Evolutionary conservation across 2,113 vertebrate species (phyloP), one percentile per base, ranked within the genome.

Genomic region (Rhabdomys dilectus): DNA sequence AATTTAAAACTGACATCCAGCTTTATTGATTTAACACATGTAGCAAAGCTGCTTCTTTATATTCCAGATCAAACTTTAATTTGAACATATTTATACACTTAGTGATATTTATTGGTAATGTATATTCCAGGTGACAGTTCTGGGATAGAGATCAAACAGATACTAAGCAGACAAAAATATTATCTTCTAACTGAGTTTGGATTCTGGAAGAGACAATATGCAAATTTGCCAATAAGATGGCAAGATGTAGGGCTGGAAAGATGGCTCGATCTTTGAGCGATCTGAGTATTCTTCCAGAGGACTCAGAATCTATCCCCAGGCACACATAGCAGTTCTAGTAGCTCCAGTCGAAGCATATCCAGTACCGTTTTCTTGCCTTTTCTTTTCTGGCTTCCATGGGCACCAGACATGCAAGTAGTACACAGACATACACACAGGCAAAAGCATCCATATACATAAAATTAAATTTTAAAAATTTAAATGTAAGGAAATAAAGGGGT

Each of bases 21-120:
- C 39, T 72, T 85, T 58, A 77, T 13, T 42, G n/a, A 94, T 89
- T 66, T 89, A 72, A 70, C 24, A 93, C 42, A 68, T 29, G 6
- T 22, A 89, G 4, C 51, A 89, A 86, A 94, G 51, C 51, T 56
- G 31, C 15, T 90, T 73, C 84, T 85, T 86, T 95, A 88, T 29
- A 93, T 78, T 89, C 91, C 58, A 91, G 51, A n/a, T 77, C n/a
- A 95, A 89, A 93, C 24, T 73, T 81, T 92, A 91, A 90, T n/a
- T 34, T 87, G 34, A 86, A 72, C 42, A 88, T 72, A 58, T 91
- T 92, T 94, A 78, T 80, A 36, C 76, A 72, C 3, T n/a, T 42
- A 81, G 36, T 12, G 76, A 39, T 73, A 70, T 62, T 84, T 73
- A 94, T 3, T 90, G n/a, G 36, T 15, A 45, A 2, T 45, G 7